Evolutionary conservation across 1,140 invertebrate genomes (phyloP).

Genomic region (Caenorhabditis briggsae): DNA sequence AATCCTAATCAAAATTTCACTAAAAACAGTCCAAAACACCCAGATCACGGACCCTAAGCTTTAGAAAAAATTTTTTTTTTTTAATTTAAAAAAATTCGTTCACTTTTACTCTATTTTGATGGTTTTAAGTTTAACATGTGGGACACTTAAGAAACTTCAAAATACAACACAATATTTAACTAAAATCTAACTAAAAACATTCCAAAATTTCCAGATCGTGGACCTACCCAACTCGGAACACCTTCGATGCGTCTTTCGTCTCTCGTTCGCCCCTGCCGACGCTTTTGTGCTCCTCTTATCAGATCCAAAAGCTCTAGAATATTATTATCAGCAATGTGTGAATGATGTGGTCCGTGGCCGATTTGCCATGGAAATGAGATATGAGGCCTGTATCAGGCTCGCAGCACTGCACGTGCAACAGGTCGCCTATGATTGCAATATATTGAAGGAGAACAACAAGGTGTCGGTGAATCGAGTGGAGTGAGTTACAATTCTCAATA

Average conservation of each 20-base stretch:
- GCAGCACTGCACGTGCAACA: constrained; percentile 91
- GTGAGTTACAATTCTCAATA: too few species aligned
- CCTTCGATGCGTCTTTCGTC: constrained; percentile 88
- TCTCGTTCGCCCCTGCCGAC: constrained; percentile 84
- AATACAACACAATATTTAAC: too few species aligned
- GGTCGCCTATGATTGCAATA: constrained; percentile 82
- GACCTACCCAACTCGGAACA: constrained; percentile 88
- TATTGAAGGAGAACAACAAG: constrained; percentile 82
- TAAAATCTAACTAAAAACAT: background rate
- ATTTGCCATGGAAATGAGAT: constrained; percentile 88
- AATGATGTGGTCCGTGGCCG: constrained; percentile 92
- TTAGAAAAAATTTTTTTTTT: too few species aligned
- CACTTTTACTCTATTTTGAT: too few species aligned
- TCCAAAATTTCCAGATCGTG: constrained; percentile 83
- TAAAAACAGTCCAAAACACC: constrained; percentile 64
- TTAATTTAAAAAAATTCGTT: too few species aligned
- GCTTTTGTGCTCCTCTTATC: constrained; percentile 83
- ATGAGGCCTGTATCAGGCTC: constrained; percentile 87
- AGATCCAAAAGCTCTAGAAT: constrained; percentile 89
- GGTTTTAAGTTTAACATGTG: too few species aligned
- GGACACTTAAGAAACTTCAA: too few species aligned
- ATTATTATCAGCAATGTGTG: constrained; percentile 90
- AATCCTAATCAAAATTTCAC: too few species aligned
- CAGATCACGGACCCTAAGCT: constrained; percentile 89
- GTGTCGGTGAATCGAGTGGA: constrained; percentile 85